Conservation (phyloP, 2,797 vertebrate genomes). For the Calcarius lapponicus region DNA sequence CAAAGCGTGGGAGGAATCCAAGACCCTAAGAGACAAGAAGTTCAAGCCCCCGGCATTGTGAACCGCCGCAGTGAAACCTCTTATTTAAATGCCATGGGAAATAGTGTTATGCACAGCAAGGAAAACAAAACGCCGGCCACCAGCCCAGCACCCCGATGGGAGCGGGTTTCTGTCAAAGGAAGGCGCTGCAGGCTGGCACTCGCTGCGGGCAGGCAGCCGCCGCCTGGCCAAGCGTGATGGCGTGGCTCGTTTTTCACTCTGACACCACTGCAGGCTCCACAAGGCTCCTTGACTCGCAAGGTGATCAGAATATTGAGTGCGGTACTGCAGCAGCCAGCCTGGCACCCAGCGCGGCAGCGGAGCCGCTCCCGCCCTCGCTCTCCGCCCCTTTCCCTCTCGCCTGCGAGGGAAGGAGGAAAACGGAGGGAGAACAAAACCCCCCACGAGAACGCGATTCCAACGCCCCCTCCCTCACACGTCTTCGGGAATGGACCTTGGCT, state of each 20-base stretch:
- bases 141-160: neutral
- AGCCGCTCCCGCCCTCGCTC: neutral
- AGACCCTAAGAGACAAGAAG: neutral
- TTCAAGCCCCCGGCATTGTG: neutral
- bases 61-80: neutral
- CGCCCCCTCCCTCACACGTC: slow-evolving; percentile 38
- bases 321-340: slow-evolving; percentile 62
- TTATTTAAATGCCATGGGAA: neutral
- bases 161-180: slow-evolving; percentile 17
- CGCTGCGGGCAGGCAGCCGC: slow-evolving; percentile 56
- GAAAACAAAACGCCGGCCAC: neutral
- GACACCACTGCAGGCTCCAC: slow-evolving; percentile 69
- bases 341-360: slow-evolving; percentile 31
- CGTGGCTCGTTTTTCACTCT: slow-evolving; percentile 74
- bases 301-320: slow-evolving; percentile 72
- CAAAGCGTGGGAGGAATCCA: neutral
- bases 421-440: neutral
- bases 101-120: neutral
- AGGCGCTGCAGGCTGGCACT: slow-evolving; percentile 39
- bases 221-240: slow-evolving; percentile 43
- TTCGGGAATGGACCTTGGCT: neutral
- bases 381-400: neutral
- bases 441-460: neutral
- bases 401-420: neutral
- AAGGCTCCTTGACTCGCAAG: slow-evolving; percentile 66